Conservation (phyloP, 2,113 vertebrate species). For the Pygoscelis adeliae region DNA sequence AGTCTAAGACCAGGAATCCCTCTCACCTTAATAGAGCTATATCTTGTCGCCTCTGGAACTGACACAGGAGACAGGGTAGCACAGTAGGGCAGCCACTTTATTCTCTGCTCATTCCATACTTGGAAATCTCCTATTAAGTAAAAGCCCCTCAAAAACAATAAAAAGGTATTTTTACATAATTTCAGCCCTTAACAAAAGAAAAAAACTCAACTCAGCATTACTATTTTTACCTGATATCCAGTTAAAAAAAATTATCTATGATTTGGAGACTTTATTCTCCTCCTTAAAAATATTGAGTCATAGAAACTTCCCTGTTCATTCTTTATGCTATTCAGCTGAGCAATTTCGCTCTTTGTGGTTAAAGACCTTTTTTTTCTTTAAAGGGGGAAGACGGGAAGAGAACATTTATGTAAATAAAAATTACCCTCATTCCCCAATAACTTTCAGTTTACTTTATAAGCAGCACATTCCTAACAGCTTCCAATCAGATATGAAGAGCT, state of each 20-base stretch:
- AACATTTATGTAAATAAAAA: neutral
- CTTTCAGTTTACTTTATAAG: neutral
- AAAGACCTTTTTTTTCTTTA: neutral
- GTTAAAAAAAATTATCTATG: neutral
- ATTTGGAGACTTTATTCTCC: neutral
- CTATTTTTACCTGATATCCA: neutral
- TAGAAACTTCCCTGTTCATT: neutral
- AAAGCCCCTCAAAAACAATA: neutral
- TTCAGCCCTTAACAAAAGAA: neutral
- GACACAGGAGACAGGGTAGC: constrained; percentile 5
- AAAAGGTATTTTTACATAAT: neutral
- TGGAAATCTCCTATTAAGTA: constrained; percentile 25
- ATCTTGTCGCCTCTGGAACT: constrained; percentile 12
- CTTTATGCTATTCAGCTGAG: neutral
- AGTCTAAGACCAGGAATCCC: neutral
- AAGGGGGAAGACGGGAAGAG: neutral
- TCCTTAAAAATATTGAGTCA: neutral
- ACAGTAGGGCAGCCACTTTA: neutral
- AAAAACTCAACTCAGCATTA: neutral
- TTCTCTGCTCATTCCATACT: constrained; percentile 11
- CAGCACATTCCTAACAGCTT: neutral
- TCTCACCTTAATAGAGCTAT: constrained; percentile 42
- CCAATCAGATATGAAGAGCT: neutral
- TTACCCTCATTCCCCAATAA: neutral
- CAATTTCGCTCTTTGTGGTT: neutral